These are phyloP conservation scores for Cephus spinipes DNA, from an alignment of 2,888 invertebrate genomes.

Conservation along the genomic window DNA sequence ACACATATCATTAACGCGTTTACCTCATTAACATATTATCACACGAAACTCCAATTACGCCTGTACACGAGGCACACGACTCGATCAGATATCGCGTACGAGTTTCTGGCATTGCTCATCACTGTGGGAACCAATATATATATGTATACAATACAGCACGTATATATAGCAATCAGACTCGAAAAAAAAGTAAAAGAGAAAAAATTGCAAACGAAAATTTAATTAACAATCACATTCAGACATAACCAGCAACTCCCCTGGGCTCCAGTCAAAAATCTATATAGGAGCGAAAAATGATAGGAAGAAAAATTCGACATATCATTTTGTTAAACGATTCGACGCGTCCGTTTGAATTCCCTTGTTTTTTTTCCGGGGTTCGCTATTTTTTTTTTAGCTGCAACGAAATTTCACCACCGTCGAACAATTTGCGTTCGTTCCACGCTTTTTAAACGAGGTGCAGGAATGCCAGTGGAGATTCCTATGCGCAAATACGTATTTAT, in stretches of 20 bases:
- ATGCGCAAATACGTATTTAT: not conserved
- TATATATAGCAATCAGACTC: not conserved
- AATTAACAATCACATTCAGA: not conserved
- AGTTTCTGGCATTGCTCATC: slow-evolving; percentile 12
- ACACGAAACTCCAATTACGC: slow-evolving; percentile 48
- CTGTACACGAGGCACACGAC: slow-evolving; percentile 48
- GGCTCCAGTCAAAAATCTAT: not conserved
- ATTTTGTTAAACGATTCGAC: not conserved
- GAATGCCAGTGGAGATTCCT: not conserved
- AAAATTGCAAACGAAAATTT: not conserved
- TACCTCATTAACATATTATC: slow-evolving; percentile 60
- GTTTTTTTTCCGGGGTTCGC: not conserved
- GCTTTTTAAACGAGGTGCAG: not conserved
- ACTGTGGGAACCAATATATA: slow-evolving; percentile 16
- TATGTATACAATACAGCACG: not conserved
- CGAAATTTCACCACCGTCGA: not conserved
- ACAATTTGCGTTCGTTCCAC: not conserved
- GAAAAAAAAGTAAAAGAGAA: not conserved
- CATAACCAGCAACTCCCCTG: not conserved
- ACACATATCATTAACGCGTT: slow-evolving; percentile 52
- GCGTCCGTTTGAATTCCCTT: not conserved
- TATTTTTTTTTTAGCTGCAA: not conserved
- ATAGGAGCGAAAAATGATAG: not conserved
- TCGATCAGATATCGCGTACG: slow-evolving; percentile 43
- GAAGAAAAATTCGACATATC: not conserved